Conservation (phyloP, 2,797 vertebrate species). For the Petrocephalus schoutedeni region DNA sequence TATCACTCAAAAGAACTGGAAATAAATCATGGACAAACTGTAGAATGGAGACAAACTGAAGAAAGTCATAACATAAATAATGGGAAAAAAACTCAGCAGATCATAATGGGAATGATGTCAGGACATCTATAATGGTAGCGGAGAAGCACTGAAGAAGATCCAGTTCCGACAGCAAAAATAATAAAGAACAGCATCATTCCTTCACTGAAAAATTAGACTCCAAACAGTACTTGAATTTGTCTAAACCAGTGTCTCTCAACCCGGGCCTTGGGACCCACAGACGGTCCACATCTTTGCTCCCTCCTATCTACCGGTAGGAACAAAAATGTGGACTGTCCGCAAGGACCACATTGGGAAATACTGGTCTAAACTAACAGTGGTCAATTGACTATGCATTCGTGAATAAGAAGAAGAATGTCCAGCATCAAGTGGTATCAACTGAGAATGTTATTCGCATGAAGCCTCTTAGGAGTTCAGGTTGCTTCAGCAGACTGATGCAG, state of each 20-base stretch:
- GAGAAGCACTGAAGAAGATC: not conserved
- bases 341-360: not conserved
- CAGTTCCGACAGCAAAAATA: not conserved
- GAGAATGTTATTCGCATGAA: not conserved
- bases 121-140: not conserved
- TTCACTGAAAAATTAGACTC: not conserved
- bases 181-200: not conserved
- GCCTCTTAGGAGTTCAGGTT: not conserved
- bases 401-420: not conserved
- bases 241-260: not conserved
- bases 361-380: not conserved
- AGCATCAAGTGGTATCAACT: not conserved
- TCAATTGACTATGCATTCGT: not conserved
- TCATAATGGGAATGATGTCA: not conserved
- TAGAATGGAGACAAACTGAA: not conserved
- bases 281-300: not conserved
- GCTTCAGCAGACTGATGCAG: not conserved
- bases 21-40: not conserved
- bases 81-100: not conserved
- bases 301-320: not conserved
- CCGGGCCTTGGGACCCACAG: not conserved
- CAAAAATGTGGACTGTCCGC: not conserved
- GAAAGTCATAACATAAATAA: not conserved
- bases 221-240: not conserved
- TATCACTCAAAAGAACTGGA: not conserved